Base-by-base conservation (phyloP, 2,113 vertebrate species). In the Passer domesticus region DNA sequence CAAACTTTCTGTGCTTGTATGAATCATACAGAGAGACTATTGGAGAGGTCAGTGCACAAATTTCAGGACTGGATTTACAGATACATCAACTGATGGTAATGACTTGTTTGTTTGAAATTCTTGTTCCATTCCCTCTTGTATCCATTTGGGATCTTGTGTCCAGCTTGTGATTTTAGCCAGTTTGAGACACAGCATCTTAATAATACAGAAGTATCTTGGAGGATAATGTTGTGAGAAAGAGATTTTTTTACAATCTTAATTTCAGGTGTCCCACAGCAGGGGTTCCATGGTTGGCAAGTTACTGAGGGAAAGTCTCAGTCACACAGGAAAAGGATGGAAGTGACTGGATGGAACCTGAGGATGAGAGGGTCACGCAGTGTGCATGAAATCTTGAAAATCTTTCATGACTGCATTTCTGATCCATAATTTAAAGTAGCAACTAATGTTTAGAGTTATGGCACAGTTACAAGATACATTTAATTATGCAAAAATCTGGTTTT, bases 401-500 rank as follows among this genome's bases (percentile, higher is more conserved):
- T 63, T 87, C 66, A 87, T 89, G 72, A 28, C n/a, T 4, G 1
- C 30, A 39, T 91, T 84, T 89, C 77, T 78, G 47, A 92, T 28
- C 24, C 1, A 15, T 78, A 75, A 44, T 87, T 75, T 76, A 77
- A 94, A 80, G 46, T 6, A 16, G 52, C 30, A 55, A 20, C 39
- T 83, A 37, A 30, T 46, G 21, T 74, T 89, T 62, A 25, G 52
- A 75, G 19, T 78, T 89, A 81, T 11, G 69, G 47, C 64, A 73
- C 31, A 30, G 69, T 67, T 69, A 70, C 64, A 83, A 90, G 50
- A 37, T 62, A 27, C 49, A 90, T 94, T 80, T 91, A 70, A 91
- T 87, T 96, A 83, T 81, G 73, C 37, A 92, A 87, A 94, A 96
- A 53, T 83, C 73, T 91, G 39, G 0, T 66, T 90, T 94, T 90